Base-by-base conservation (phyloP, 2,888 invertebrate genomes). In the Athetis lepigone region DNA sequence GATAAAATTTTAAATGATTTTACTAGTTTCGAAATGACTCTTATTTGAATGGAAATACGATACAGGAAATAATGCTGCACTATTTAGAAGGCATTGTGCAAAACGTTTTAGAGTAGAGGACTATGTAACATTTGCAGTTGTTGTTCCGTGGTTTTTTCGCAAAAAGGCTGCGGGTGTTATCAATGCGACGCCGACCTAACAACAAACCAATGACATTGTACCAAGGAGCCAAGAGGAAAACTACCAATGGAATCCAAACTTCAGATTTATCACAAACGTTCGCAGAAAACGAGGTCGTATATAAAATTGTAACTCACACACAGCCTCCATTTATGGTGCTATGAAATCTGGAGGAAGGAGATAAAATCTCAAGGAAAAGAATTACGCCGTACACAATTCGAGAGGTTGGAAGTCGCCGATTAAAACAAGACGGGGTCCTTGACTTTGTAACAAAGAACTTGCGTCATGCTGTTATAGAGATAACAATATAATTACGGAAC, bases 331-430 rank as follows among this genome's bases (percentile, higher is more conserved):
- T 73, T 73, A 71, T 59, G 51, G 70, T 78, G 64, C 81, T 80
- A 79, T 77, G 79, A 81, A 84, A 82, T 72, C 67, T 64, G 64
- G 54, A 85, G 82, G 86, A 87, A 86, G 79, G 69, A 85, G 88
- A 90, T 91, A 59, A 75, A 65, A 89, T 90, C 89, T 74, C 59
- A 68, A 82, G 84, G 84, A 85, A 83, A 77, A 85, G 75, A 85
- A 85, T 81, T 79, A 91, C 89, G 90, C 88, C 70, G 77, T 71
- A 80, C 87, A 80, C 88, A 90, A 87, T 80, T 83, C 65, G 69
- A 79, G 75, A 84, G 85, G 86, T 86, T 89, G 89, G 90, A 89
- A 88, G 87, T 83, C 79, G 77, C 59, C 80, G 80, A 86, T 84
- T 85, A 82, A 82, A 73, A 49, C 59, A 52, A 67, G 58, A 49